phyloP scores from a whole-genome alignment of 2,888 invertebrate species.

The Mythimna impura region DNA sequence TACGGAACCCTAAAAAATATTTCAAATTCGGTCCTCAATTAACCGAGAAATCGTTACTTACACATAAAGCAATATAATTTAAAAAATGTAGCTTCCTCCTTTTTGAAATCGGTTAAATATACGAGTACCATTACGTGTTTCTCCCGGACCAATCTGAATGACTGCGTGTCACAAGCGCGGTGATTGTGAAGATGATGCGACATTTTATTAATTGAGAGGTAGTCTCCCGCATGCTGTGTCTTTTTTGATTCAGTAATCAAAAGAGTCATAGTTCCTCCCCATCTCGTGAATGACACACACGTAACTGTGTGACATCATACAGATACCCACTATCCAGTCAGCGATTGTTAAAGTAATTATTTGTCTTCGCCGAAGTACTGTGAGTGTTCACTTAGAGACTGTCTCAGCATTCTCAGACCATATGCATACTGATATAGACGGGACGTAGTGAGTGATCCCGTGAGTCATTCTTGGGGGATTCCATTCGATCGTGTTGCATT shows the following conservation, averaged over 20 bases:
- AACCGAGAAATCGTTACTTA: no score
- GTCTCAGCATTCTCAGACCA: not conserved
- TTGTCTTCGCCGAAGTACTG: conserved; percentile 19
- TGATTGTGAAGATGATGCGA: conserved; percentile 14
- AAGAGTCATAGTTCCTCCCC: not conserved
- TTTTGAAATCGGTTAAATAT: not conserved
- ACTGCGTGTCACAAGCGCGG: not conserved
- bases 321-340: not conserved
- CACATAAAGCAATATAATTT: no score
- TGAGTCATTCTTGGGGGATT: conserved; percentile 22
- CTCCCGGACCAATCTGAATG: not conserved
- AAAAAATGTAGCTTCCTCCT: no score
- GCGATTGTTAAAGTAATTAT: not conserved
- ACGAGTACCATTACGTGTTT: not conserved
- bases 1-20: no score
- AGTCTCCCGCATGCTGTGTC: no score
- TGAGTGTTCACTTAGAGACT: conserved; percentile 25
- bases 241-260: not conserved
- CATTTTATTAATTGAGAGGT: not conserved
- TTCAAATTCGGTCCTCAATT: no score
- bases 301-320: conserved; percentile 13
- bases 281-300: conserved; percentile 19
- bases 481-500: not conserved
- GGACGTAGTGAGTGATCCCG: not conserved
- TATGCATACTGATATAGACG: not conserved